Evolutionary conservation across 2,888 invertebrate species (phyloP).

Genomic region (Xestia ashworthii): DNA sequence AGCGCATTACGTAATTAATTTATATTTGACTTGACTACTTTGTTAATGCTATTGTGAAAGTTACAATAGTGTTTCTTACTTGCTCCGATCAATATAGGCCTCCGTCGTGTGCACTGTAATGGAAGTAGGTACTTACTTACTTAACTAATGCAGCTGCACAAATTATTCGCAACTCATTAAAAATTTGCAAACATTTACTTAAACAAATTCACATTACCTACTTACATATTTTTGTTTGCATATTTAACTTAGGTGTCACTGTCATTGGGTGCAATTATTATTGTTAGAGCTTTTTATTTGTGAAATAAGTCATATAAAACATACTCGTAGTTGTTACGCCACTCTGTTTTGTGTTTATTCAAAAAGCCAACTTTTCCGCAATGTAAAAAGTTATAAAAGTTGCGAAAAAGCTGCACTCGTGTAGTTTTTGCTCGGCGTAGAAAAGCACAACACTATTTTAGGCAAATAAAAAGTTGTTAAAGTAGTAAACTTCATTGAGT

Average conservation of each 20-base stretch:
- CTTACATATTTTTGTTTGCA: background rate
- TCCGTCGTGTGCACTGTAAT: conserved; percentile 27
- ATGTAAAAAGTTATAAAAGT: conserved; percentile 21
- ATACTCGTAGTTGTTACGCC: too few species aligned
- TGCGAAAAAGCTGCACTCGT: conserved; percentile 1
- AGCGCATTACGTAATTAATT: conserved; percentile 82
- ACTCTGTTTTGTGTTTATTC: conserved; percentile 15
- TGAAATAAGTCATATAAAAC: background rate
- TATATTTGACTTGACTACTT: conserved; percentile 77
- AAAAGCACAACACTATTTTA: conserved; percentile 17
- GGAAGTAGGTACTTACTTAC: too few species aligned
- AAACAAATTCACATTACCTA: too few species aligned
- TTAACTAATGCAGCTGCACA: conserved; percentile 26
- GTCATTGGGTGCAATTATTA: background rate
- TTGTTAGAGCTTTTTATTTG: background rate
- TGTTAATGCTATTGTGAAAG: conserved; percentile 76
- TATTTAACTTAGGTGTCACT: conserved; percentile 9
- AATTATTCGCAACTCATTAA: conserved; percentile 24
- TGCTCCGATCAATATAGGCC: conserved; percentile 60
- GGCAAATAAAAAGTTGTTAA: background rate
- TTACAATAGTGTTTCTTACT: conserved; percentile 66
- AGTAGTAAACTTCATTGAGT: background rate
- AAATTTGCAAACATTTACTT: conserved; percentile 34
- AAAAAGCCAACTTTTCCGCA: conserved; percentile 18
- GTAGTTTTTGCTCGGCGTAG: background rate